Evolutionary conservation across 2,888 invertebrate genomes (phyloP), one percentile per base, ranked within the genome.

Genomic region (Drosophila incognita): DNA sequence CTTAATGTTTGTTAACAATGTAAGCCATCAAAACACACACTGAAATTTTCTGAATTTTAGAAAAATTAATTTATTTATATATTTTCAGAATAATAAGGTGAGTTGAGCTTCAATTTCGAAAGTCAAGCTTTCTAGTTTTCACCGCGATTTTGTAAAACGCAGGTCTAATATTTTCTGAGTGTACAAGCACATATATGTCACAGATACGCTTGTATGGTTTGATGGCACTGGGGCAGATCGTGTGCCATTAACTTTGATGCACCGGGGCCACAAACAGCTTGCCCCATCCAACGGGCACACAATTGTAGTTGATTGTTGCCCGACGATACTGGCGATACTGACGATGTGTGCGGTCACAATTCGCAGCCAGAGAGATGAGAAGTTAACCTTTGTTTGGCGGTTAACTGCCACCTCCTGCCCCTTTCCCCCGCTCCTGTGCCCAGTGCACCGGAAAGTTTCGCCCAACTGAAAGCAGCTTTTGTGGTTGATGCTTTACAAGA

Each of bases 191-290:
- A 35, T 38, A 52, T 27, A 40, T 42, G 35, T 69, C 70, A 54
- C 51, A 69, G 54, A 61, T 69, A 69, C 51, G 42, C 35, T 29
- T 66, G 56, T 69, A 53, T 24, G 46, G 35, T 69, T 69, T 62
- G 60, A 46, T 62, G 58, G 59, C 63, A 64, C 64, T 61, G 74
- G 65, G 77, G 74, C 81, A 76, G 85, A 87, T 89, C 87, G 87
- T 75, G 79, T 74, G 85, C 76, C 90, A 89, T 87, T 87, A 87
- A 87, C 74, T 79, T 24, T 72, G 77, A 79, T 78, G 78, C 89
- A 74, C 51, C 67, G 40, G 53, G 60, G 59, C 58, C 70, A 72
- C 73, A 67, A 74, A 65, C 57, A 60, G 53, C 56, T 72, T 40
- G 73, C 33, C 36, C 29, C 51, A 49, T 21, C 27, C 71, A 72